Base-by-base conservation (phyloP, 1,140 invertebrate genomes). In the Cyclargus thomasi region DNA sequence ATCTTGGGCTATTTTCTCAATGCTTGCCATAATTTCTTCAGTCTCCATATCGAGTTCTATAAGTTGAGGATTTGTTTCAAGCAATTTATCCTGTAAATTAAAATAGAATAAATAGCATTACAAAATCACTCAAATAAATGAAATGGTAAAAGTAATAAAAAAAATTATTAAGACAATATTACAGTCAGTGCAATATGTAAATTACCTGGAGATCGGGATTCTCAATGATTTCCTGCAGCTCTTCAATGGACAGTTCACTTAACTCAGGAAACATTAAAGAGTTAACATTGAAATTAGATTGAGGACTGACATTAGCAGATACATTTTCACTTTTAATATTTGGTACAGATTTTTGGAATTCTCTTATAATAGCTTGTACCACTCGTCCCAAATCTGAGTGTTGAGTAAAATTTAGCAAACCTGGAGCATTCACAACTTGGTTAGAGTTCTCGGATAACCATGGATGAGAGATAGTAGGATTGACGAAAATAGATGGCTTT, bases 381-480 rank as follows among this genome's bases (percentile, higher is more conserved):
- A 96, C 94, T 68, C 94, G 91, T 18, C 95, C 95, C 67, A 96
- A 91, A 90, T 96, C 95, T 55, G 95, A 95, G 84, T 95, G 94
- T 55, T 93, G 86, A 67, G 95, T 94, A 80, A 94, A 96, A 90
- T 95, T 95, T 29, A 95, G 72, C 55, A 96, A 80, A 29, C 95
- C 95, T 17, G 95, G 95, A 20, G 95, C 95, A 68, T 91, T 92
- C 22, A 92, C 90, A 39, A 96, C 92, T 85, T 95, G 93, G 53
- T 92, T 92, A 20, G 91, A 92, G 65, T 93, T 91, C 59, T 94
- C 93, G 3, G 79, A 79, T 7, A 95, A 91, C 95, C 95, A 96
- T 1, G 92, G 92, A 86, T 96, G 95, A 3, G 86, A 83, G 66
- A 95, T 88, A 16, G 90, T 80, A 1, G 95, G 95, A 64, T 92